A percentile compares a stretch with the other conserved stretches of the same genome.
Evolutionary conservation across 2,113 vertebrate species (phyloP).

Genomic region (Apistogramma diplotaenia): DNA sequence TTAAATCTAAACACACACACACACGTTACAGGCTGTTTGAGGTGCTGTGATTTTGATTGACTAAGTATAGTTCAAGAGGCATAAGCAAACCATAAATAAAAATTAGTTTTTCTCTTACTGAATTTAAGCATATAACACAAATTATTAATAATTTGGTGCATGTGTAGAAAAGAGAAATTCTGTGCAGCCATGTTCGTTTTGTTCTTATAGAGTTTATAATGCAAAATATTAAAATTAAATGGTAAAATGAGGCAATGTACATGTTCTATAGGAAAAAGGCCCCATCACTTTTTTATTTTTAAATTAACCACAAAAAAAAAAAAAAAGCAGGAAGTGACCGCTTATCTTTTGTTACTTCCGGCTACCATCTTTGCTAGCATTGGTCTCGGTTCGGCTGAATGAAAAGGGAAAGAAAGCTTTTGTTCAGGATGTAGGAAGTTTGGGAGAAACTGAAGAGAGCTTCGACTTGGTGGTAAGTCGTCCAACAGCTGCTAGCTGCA

Average conservation of each 20-base stretch:
- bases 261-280: neutral
- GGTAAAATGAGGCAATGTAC: neutral
- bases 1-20: neutral
- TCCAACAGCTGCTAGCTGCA: neutral
- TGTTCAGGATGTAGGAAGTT: neutral
- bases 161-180: neutral
- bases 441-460: neutral
- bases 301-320: no score
- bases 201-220: accelerated
- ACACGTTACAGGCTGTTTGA: neutral
- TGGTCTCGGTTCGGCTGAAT: no score
- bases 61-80: neutral
- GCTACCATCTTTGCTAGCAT: neutral
- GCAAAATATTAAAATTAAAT: neutral
- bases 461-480: neutral
- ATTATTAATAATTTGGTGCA: neutral
- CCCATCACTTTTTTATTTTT: neutral
- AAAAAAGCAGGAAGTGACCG: neutral
- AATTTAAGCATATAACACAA: neutral
- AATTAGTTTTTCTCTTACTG: accelerated
- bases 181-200: neutral
- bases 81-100: neutral
- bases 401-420: neutral
- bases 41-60: neutral
- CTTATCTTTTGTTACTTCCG: neutral